Conservation (phyloP, 2,797 vertebrate genomes). For the Ceyx erithaca region DNA sequence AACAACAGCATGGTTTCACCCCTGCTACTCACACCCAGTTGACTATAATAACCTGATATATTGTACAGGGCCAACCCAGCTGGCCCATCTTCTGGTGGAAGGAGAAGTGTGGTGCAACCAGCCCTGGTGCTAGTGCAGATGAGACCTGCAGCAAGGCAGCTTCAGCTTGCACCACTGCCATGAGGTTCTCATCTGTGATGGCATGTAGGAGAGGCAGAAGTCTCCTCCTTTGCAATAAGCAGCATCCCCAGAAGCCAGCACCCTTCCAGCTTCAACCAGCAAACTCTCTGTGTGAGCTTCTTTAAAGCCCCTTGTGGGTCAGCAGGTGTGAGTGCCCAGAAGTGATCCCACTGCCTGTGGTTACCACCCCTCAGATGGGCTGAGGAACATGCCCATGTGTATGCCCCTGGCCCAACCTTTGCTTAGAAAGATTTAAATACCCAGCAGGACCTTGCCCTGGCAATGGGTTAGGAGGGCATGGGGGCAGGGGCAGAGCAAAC, state of each 20-base stretch:
- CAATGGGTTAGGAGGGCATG: fast-evolving
- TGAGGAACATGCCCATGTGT: fast-evolving
- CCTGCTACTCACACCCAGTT: neutral
- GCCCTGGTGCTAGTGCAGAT: fast-evolving
- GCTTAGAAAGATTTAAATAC: neutral
- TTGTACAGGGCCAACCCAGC: neutral
- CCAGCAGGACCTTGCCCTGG: neutral
- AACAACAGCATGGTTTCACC: neutral
- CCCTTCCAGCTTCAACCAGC: neutral
- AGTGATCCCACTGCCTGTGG: fast-evolving
- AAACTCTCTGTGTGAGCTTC: neutral
- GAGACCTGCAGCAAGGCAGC: neutral
- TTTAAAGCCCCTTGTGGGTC: neutral
- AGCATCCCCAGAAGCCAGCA: neutral
- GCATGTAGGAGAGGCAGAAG: neutral
- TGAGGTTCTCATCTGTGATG: neutral
- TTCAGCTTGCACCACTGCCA: neutral
- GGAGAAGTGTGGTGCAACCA: neutral
- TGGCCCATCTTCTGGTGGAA: neutral
- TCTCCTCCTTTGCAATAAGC: neutral
- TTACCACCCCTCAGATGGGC: neutral
- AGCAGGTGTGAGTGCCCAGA: fast-evolving
- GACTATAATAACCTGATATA: neutral
- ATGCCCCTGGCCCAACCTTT: neutral
- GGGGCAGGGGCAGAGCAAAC: neutral